These are phyloP conservation scores for Corbicula japonica DNA, from an alignment of 2,888 invertebrate species.

Conservation along the genomic window DNA sequence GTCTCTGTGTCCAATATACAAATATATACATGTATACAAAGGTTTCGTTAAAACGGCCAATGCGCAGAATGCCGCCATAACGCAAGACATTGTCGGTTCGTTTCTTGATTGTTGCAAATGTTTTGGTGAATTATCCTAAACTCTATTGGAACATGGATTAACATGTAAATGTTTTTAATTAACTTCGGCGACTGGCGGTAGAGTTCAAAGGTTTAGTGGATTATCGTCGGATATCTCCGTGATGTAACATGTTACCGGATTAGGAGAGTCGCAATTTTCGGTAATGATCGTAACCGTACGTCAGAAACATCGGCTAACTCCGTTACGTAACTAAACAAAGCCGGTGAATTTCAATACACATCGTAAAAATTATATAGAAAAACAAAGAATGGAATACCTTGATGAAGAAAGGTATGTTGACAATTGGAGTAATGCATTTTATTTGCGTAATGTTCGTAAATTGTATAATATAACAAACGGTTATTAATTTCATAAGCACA, in stretches of 20 bases:
- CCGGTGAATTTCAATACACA: too few relatives aligned
- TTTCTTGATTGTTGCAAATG: conserved; percentile 12
- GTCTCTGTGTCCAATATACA: conserved; percentile 18
- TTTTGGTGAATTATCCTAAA: conserved; percentile 18
- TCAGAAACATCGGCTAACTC: conserved; percentile 29
- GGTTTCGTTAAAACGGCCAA: too few relatives aligned
- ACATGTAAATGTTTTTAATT: conserved; percentile 58
- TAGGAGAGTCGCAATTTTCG: conserved; percentile 40
- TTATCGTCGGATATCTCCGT: conserved; percentile 64
- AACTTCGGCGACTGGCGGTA: conserved; percentile 59
- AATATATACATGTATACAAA: too few relatives aligned
- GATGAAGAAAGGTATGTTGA: too few relatives aligned
- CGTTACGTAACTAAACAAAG: conserved; percentile 24
- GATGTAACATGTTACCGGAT: conserved; percentile 66
- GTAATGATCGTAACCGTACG: conserved; percentile 18
- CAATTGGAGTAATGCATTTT: too few relatives aligned
- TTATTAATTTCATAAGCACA: too few relatives aligned
- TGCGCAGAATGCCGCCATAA: background rate
- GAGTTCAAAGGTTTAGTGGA: conserved; percentile 50
- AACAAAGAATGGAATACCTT: too few relatives aligned
- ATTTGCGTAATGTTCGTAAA: too few relatives aligned
- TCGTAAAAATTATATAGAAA: too few relatives aligned
- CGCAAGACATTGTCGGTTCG: conserved; percentile 11
- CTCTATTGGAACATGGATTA: conserved; percentile 55
- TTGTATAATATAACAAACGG: too few relatives aligned